Conservation (phyloP, 2,113 vertebrate species). For the Nestor notabilis region DNA sequence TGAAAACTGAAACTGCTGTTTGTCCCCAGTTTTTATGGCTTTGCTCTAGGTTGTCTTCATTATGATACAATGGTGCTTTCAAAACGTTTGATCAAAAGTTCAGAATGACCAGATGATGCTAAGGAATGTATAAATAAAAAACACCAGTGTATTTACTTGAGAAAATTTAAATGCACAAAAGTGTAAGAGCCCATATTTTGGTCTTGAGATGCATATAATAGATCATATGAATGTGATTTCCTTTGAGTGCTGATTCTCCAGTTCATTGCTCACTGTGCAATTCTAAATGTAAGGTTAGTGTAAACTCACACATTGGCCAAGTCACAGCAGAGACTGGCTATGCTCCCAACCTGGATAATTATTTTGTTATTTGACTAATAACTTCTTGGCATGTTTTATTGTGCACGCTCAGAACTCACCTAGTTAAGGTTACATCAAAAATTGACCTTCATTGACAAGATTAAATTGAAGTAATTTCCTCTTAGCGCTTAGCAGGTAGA, state of each 20-base stretch:
- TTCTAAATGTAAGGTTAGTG: not conserved
- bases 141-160: not conserved
- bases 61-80: not conserved
- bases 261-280: not conserved
- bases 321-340: not conserved
- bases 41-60: not conserved
- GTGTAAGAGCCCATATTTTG: not conserved
- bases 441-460: slow-evolving; percentile 54
- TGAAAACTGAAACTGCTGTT: not conserved
- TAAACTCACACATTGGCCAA: not conserved
- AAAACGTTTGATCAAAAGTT: not conserved
- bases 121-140: not conserved
- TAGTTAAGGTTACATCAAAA: slow-evolving; percentile 44
- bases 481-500: not conserved
- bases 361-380: slow-evolving; percentile 14
- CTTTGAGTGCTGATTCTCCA: not conserved
- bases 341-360: slow-evolving; percentile 7
- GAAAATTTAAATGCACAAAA: not conserved
- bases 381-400: not conserved
- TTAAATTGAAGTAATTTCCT: slow-evolving; percentile 60
- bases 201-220: not conserved
- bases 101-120: not conserved
- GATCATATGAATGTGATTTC: not conserved
- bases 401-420: not conserved
- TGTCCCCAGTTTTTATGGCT: not conserved